phyloP scores from a whole-genome alignment of 1,140 invertebrate genomes.

The Drosophila auraria region DNA sequence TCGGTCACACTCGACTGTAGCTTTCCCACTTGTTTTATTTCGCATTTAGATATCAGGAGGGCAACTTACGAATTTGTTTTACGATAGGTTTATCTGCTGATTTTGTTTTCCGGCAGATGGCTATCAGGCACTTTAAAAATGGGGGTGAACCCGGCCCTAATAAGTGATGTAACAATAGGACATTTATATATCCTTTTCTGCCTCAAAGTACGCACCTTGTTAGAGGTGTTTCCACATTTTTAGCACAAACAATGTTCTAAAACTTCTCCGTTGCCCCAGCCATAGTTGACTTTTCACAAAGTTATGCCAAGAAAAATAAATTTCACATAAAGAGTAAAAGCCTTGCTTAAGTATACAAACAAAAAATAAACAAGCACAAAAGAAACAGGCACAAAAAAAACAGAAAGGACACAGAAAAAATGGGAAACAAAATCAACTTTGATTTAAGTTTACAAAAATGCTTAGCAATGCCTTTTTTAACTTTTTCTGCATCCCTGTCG shows the following conservation, averaged over 20 bases:
- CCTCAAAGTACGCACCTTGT: slow-evolving; percentile 1
- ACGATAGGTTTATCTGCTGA: no score
- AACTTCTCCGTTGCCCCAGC: slow-evolving; percentile 11
- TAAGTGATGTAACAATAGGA: slow-evolving; percentile 22
- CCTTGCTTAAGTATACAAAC: slow-evolving; percentile 31
- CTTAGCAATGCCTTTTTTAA: slow-evolving; percentile 77
- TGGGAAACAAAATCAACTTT: slow-evolving; percentile 75
- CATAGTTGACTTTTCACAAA: slow-evolving; percentile 32
- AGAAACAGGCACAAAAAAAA: slow-evolving; percentile 29
- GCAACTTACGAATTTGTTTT: no score
- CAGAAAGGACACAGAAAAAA: slow-evolving; percentile 39
- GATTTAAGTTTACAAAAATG: slow-evolving; percentile 84
- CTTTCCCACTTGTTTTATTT: no score
- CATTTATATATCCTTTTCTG: slow-evolving; percentile 14
- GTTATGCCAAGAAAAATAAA: slow-evolving; percentile 72
- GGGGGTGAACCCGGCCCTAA: no score
- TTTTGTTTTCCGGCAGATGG: no score
- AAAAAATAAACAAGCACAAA: slow-evolving; percentile 37
- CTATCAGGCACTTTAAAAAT: no score
- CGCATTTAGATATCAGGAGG: no score
- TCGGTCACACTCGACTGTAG: no score
- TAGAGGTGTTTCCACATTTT: slow-evolving; percentile 29
- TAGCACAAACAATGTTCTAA: slow-evolving; percentile 1
- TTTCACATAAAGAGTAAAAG: slow-evolving; percentile 54
- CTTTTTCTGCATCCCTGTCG: slow-evolving; percentile 53